phyloP scores from a whole-genome alignment of 2,113 vertebrate genomes.

The Catharus bicknelli region DNA sequence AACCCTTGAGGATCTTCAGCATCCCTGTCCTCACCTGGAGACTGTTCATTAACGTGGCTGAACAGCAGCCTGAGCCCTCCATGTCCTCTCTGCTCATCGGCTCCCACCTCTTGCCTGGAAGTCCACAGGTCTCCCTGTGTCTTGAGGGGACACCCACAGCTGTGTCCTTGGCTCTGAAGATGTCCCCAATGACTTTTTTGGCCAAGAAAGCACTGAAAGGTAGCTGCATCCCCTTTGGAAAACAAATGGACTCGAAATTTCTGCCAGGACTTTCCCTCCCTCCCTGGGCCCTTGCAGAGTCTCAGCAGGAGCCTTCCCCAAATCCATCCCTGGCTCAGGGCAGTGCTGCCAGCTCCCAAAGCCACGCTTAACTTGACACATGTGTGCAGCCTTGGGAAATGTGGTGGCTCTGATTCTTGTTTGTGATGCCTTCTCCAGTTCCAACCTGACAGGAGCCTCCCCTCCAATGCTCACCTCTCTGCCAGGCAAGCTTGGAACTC shows the following conservation, averaged over 20 bases:
- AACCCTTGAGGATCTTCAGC: not conserved
- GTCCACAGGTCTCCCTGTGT: not conserved
- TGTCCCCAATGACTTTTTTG: not conserved
- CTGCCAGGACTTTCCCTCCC: not conserved
- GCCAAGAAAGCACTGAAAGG: not conserved
- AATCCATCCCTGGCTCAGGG: not conserved
- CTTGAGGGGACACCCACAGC: not conserved
- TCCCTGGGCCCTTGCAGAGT: not conserved
- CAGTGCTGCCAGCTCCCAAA: not conserved
- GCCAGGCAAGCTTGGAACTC: rapidly evolving
- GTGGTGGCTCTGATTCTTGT: not conserved
- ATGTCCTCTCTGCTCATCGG: rapidly evolving
- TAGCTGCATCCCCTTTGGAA: not conserved
- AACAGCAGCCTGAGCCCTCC: not conserved
- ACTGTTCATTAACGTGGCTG: rapidly evolving
- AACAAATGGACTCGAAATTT: rapidly evolving
- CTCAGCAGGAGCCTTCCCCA: not conserved
- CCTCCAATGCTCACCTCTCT: rapidly evolving
- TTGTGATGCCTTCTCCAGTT: not conserved
- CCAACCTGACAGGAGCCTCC: not conserved
- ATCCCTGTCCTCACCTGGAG: not conserved
- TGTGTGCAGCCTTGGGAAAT: not conserved
- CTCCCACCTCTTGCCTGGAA: not conserved
- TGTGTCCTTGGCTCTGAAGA: not conserved
- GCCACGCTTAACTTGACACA: conserved; percentile 18